Evolutionary conservation across 1,140 invertebrate genomes (phyloP).

Genomic region (Drusus annulatus): DNA sequence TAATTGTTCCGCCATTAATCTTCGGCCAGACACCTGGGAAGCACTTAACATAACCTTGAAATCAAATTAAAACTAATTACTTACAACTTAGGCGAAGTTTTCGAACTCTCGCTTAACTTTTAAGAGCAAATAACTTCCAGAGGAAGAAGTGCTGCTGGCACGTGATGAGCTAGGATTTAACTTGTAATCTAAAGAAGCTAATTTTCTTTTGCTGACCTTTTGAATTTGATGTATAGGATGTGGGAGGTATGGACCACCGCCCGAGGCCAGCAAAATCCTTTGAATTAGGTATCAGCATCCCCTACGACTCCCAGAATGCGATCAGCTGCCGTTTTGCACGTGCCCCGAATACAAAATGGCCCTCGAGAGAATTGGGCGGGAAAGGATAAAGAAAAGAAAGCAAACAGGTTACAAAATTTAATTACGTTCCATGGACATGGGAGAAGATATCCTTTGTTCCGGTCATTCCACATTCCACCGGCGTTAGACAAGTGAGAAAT

Average conservation of each 20-base stretch:
- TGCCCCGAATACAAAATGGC: slow-evolving; percentile 23
- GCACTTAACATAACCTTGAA: slow-evolving; percentile 32
- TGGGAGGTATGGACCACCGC: slow-evolving; percentile 20
- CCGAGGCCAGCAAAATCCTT: slow-evolving; percentile 16
- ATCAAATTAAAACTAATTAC: slow-evolving; percentile 40
- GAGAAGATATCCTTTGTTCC: slow-evolving; percentile 26
- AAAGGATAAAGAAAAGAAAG: slow-evolving; percentile 40
- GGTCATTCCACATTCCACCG: neutral
- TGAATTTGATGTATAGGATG: slow-evolving; percentile 8
- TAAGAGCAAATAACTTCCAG: slow-evolving; percentile 18
- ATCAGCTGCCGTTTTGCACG: slow-evolving; percentile 38
- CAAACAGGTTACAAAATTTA: slow-evolving; percentile 57
- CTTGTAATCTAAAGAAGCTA: slow-evolving; percentile 38
- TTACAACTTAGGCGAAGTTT: slow-evolving; percentile 17
- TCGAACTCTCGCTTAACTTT: slow-evolving; percentile 10
- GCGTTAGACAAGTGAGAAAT: slow-evolving; percentile 4
- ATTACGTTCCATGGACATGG: slow-evolving; percentile 46
- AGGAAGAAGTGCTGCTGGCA: neutral
- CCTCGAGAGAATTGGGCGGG: slow-evolving; percentile 15
- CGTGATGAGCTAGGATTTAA: slow-evolving; percentile 33
- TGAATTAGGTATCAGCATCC: slow-evolving; percentile 16
- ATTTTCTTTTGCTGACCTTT: slow-evolving; percentile 45
- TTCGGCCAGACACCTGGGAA: slow-evolving; percentile 1
- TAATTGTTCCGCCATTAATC: slow-evolving; percentile 10
- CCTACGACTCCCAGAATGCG: slow-evolving; percentile 23